These are phyloP conservation scores for Imbricaverruca yamaguchii DNA, from an alignment of 2,888 invertebrate genomes.

Conservation along the genomic window DNA sequence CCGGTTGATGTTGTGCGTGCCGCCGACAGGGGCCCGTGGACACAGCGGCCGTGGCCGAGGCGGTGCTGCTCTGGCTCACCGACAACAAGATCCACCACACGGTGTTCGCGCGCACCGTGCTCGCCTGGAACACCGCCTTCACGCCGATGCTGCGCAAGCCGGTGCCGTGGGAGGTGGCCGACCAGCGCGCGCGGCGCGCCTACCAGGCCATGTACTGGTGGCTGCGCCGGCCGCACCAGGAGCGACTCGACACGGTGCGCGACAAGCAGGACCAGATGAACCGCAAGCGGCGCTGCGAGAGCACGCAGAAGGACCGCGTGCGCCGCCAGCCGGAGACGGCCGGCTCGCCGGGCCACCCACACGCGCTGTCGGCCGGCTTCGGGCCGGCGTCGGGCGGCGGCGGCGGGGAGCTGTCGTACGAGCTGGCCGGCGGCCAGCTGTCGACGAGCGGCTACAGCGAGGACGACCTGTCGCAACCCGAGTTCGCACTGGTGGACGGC, in stretches of 20 bases:
- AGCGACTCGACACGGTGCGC: neutral
- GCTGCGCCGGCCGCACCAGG: slow-evolving; percentile 12
- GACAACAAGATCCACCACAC: slow-evolving; percentile 23
- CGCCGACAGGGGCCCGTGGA: slow-evolving; percentile 25
- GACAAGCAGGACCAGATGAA: slow-evolving; percentile 5
- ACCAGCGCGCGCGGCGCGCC: slow-evolving; percentile 9
- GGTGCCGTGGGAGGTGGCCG: neutral
- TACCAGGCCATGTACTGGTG: slow-evolving; percentile 1
- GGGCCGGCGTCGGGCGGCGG: neutral
- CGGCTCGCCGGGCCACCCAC: neutral
- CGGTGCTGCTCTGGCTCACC: slow-evolving; percentile 20
- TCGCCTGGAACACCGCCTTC: slow-evolving; percentile 19
- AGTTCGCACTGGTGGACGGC: neutral
- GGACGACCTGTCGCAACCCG: neutral
- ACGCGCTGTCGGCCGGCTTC: neutral
- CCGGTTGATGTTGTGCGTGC: neutral
- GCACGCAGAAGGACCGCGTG: neutral
- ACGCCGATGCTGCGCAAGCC: slow-evolving; percentile 18
- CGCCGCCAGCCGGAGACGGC: neutral
- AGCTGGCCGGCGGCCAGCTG: neutral
- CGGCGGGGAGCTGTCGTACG: neutral
- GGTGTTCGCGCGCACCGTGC: slow-evolving; percentile 23
- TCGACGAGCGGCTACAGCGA: neutral
- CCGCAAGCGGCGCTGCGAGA: slow-evolving; percentile 17
- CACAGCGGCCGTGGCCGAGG: neutral